Evolutionary conservation across 2,888 invertebrate species (phyloP).

Genomic region (Fragum sueziense): DNA sequence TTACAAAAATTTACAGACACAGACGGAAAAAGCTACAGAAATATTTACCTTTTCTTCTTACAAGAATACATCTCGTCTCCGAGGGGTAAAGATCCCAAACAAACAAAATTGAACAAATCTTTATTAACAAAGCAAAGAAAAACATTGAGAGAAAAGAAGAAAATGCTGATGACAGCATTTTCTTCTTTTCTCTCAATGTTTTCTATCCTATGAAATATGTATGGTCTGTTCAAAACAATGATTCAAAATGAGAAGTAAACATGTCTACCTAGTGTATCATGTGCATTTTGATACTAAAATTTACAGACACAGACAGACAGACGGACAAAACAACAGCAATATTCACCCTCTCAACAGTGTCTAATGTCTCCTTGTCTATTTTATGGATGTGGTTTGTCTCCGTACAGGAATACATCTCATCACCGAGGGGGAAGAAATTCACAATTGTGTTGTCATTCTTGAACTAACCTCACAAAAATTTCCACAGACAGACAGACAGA

Average conservation of each 20-base stretch:
- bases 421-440: conserved; percentile 93
- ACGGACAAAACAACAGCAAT: too few species aligned
- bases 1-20: too few species aligned
- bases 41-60: conserved; percentile 90
- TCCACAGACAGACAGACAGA: too few species aligned
- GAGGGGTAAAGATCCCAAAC: conserved; percentile 94
- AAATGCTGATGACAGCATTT: background rate
- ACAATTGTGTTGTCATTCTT: conserved; percentile 94
- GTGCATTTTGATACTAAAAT: too few species aligned
- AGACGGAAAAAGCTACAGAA: too few species aligned
- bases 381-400: conserved; percentile 92
- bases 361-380: conserved; percentile 89
- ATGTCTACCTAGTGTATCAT: too few species aligned
- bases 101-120: too few species aligned
- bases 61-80: conserved; percentile 95
- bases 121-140: too few species aligned
- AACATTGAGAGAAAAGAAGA: background rate
- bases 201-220: background rate
- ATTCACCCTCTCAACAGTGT: conserved; percentile 88
- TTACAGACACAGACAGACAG: too few species aligned
- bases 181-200: background rate
- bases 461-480: too few species aligned
- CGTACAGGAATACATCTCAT: conserved; percentile 93
- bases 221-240: background rate
- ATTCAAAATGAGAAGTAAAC: too few species aligned